phyloP scores from a whole-genome alignment of 2,888 invertebrate genomes.

The Timema podura region DNA sequence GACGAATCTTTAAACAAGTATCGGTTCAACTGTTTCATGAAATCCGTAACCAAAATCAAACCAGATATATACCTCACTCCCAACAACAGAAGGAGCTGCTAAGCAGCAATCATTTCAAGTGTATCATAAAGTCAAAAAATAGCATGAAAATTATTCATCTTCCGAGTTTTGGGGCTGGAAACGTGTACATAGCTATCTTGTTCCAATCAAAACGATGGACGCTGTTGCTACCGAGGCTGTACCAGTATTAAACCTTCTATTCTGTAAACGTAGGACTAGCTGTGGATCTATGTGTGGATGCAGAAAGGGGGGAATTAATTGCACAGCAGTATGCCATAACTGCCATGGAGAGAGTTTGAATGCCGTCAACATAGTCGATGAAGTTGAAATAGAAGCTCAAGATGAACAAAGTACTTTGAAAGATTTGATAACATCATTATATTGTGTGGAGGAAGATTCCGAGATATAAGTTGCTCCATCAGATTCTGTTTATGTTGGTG shows the following conservation, averaged over 20 bases:
- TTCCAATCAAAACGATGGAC: neutral
- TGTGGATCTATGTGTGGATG: neutral
- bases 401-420: neutral
- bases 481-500: too few species aligned
- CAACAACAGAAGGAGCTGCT: neutral
- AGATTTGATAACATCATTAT: too few species aligned
- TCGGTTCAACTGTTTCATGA: neutral
- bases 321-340: neutral
- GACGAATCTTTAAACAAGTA: neutral
- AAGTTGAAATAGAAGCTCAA: neutral
- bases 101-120: neutral
- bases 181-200: neutral
- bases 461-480: too few species aligned
- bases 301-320: neutral
- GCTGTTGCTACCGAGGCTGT: neutral
- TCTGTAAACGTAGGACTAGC: neutral
- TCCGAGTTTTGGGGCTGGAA: neutral
- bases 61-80: neutral
- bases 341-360: neutral
- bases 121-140: neutral
- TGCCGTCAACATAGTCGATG: neutral
- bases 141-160: neutral
- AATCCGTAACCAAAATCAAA: neutral
- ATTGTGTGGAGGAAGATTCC: too few species aligned
- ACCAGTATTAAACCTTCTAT: too few species aligned